Evolutionary conservation across 1,140 invertebrate species (phyloP), one percentile per base, ranked within the genome.

Genomic region (Papilio glaucus): DNA sequence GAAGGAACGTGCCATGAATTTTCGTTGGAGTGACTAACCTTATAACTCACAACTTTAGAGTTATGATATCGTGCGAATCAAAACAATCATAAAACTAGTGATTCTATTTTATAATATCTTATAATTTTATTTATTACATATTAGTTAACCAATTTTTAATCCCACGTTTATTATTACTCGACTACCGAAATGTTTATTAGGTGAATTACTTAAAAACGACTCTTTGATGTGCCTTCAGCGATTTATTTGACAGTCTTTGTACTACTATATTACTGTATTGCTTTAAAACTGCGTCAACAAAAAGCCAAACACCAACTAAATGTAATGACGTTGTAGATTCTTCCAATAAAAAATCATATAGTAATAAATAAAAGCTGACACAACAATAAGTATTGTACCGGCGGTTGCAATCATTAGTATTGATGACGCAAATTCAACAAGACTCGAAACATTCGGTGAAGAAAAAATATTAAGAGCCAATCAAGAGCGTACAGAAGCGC

Each of bases 351-450:
- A 85, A 83, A 78, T 75, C 69, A 53, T 75, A 83, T 65, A 77
- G 61, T 81, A 71, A 71, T 75, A 71, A 74, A 77, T 71, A 82
- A 83, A 84, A 82, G 79, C 73, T 79, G 75, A 84, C 79, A 86
- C 85, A 90, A 90, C 90, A 92, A 91, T 92, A 80, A 85, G 81
- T 82, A 92, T 91, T 91, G 89, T 92, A 78, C 79, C 74, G 79
- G 77, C 80, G 76, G 83, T 89, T 88, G 86, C 87, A 90, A 90
- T 91, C 89, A 92, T 92, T 92, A 92, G 85, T 86, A 87, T 85
- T 85, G 90, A 92, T 92, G 90, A 92, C 89, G 89, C 83, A 89
- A 92, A 91, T 85, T 85, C 86, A 83, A 88, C 84, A 85, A 86
- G 84, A 79, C 80, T 83, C 81, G 85, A 84, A 89, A 87, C 81